Evolutionary conservation across 2,113 vertebrate genomes (phyloP).

Genomic region (Acrocephalus arundinaceus): DNA sequence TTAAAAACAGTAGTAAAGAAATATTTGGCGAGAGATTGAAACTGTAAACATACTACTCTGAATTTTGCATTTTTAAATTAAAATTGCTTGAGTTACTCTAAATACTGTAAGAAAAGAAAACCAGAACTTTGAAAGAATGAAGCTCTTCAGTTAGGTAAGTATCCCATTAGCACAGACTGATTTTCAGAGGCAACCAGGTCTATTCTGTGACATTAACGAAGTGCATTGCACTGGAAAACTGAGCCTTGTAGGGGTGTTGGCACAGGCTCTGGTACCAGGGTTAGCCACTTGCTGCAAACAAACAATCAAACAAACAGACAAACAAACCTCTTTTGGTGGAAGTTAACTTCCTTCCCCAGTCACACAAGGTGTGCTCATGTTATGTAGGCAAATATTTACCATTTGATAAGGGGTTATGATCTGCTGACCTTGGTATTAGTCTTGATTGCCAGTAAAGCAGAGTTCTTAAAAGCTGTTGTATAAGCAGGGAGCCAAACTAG

Average conservation of each 20-base stretch:
- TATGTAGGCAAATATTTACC: slow-evolving; percentile 42
- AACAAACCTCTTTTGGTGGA: neutral
- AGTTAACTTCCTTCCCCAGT: slow-evolving; percentile 25
- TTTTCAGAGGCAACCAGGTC: neutral
- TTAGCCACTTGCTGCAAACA: neutral
- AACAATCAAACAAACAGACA: neutral
- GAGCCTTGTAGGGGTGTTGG: fast-evolving
- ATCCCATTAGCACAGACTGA: neutral
- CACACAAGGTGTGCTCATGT: neutral
- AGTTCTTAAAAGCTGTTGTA: slow-evolving; percentile 17
- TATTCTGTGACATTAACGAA: neutral
- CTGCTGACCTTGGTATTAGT: slow-evolving; percentile 48
- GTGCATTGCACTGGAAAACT: neutral
- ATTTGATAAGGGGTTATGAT: slow-evolving; percentile 51
- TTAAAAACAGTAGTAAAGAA: neutral
- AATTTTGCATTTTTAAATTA: neutral
- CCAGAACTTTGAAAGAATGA: neutral
- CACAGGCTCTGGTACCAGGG: neutral
- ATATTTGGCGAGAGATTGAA: neutral
- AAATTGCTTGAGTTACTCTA: neutral
- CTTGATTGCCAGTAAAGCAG: neutral
- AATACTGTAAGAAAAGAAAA: neutral
- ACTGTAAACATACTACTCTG: neutral
- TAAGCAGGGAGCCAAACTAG: slow-evolving; percentile 21
- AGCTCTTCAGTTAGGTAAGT: neutral